Conservation (phyloP, 2,888 invertebrate genomes). For the Leptogaster cylindrica region DNA sequence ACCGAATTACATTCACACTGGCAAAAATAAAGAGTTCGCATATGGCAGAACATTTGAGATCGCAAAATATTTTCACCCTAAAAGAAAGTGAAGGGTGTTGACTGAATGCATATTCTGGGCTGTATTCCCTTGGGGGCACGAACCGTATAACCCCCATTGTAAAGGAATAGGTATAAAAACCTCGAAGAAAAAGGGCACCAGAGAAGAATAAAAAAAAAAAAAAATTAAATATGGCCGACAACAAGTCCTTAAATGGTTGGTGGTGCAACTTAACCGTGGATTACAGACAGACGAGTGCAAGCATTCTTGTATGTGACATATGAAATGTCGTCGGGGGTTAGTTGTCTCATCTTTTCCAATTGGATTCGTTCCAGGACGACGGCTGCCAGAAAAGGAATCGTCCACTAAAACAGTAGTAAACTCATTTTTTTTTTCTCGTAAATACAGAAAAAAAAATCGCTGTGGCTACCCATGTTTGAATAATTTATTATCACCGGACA, state of each 20-base stretch:
- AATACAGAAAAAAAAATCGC: not conserved
- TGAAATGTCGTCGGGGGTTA: constrained; percentile 22
- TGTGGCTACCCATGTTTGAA: constrained; percentile 30
- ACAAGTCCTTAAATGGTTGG: constrained; percentile 20
- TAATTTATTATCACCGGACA: constrained; percentile 36
- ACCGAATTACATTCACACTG: not conserved
- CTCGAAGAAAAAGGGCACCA: not conserved
- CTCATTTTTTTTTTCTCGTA: constrained; percentile 32
- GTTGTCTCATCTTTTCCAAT: not conserved
- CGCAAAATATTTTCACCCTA: constrained; percentile 23
- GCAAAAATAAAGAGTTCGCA: too few species aligned
- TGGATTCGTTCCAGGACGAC: not conserved
- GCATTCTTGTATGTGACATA: constrained; percentile 36
- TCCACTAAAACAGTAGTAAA: not conserved
- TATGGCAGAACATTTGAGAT: constrained; percentile 3
- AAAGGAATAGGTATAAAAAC: too few species aligned
- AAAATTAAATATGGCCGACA: constrained; percentile 41
- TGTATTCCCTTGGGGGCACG: not conserved
- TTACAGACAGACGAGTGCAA: constrained; percentile 12
- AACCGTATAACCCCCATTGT: constrained; percentile 3
- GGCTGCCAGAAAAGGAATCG: not conserved
- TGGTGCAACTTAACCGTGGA: not conserved
- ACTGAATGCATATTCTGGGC: not conserved
- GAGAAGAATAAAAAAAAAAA: constrained; percentile 24
- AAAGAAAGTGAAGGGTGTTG: constrained; percentile 11